Percentiles rank a stretch among this genome's conserved stretches.
These are phyloP conservation scores for Amphilophus citrinellus DNA, from an alignment of 2,113 vertebrate species.

Conservation along the genomic window DNA sequence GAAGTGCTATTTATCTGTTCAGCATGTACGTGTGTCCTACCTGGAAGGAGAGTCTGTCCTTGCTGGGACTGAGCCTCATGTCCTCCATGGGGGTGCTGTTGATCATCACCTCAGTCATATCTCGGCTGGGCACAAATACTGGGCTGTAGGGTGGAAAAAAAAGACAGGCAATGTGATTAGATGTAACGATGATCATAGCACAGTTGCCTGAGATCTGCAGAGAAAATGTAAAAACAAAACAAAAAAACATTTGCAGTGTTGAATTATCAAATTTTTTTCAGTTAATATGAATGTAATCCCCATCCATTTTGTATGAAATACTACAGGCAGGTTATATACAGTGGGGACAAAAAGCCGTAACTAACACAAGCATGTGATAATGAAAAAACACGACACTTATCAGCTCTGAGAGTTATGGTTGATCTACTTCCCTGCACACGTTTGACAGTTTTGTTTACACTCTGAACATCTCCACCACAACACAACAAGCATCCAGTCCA, in stretches of 20 bases:
- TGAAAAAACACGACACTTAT: background rate
- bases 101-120: conserved; percentile 99
- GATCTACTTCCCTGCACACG: background rate
- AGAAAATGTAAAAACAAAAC: background rate
- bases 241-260: background rate
- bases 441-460: conserved; percentile 19
- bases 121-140: conserved; percentile 88
- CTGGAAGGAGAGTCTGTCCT: conserved; percentile 95
- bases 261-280: background rate
- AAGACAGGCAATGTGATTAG: background rate
- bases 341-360: background rate
- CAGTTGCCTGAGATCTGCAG: background rate
- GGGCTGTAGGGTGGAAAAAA: conserved; percentile 79
- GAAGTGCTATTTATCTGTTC: background rate
- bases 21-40: conserved; percentile 68
- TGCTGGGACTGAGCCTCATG: conserved; percentile 92
- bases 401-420: background rate
- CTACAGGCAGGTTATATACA: background rate
- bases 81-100: conserved; percentile 92
- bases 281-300: background rate
- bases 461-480: conserved; percentile 49
- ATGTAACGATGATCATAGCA: background rate
- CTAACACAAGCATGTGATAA: background rate
- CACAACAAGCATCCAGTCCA: background rate
- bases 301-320: background rate